phyloP scores from a whole-genome alignment of 1,140 invertebrate species.

The Spodoptera litura region DNA sequence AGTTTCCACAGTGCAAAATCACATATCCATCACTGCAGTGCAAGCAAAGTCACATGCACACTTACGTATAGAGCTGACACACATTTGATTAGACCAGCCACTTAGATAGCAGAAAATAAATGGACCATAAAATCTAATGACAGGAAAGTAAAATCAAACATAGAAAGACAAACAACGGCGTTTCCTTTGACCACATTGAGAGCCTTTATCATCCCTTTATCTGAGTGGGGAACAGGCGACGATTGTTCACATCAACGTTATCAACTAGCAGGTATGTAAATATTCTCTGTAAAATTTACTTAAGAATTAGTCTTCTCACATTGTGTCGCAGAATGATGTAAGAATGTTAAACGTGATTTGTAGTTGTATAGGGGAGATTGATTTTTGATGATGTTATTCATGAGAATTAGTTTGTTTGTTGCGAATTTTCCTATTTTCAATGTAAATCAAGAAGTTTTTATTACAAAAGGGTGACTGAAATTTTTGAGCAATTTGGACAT shows the following conservation, averaged over 20 bases:
- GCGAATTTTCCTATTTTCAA: no score
- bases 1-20: no score
- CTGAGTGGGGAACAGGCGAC: slow-evolving; percentile 63
- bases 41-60: slow-evolving; percentile 18
- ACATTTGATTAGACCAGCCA: slow-evolving; percentile 35
- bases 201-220: slow-evolving; percentile 65
- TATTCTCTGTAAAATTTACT: slow-evolving; percentile 61
- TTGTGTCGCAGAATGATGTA: slow-evolving; percentile 56
- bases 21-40: background rate
- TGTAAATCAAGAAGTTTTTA: background rate
- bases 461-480: background rate
- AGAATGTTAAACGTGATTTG: slow-evolving; percentile 38
- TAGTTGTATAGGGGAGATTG: slow-evolving; percentile 32
- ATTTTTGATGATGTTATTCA: slow-evolving; percentile 1
- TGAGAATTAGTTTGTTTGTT: background rate
- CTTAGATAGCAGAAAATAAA: slow-evolving; percentile 40
- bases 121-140: slow-evolving; percentile 46
- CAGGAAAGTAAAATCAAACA: slow-evolving; percentile 67
- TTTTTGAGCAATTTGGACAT: no score
- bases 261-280: slow-evolving; percentile 66
- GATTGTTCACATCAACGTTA: slow-evolving; percentile 63
- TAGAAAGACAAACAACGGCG: slow-evolving; percentile 65
- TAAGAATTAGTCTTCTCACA: slow-evolving; percentile 67
- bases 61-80: slow-evolving; percentile 30
- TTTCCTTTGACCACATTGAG: slow-evolving; percentile 75